phyloP scores from a whole-genome alignment of 1,140 invertebrate genomes.

The Drosophila triauraria region DNA sequence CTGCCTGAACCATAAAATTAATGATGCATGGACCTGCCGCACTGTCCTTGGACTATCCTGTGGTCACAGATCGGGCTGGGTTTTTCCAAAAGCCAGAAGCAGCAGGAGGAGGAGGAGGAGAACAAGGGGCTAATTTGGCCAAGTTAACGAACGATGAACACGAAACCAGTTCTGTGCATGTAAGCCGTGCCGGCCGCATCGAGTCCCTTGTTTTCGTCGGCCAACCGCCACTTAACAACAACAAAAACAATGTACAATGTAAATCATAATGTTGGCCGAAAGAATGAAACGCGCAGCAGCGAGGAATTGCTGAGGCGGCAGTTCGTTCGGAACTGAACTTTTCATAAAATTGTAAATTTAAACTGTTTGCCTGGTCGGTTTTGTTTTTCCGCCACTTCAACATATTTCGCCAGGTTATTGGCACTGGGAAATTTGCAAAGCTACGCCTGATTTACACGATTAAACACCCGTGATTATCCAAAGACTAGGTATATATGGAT shows the following conservation, averaged over 20 bases:
- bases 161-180: slow-evolving; percentile 48
- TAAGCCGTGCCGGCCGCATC: slow-evolving; percentile 24
- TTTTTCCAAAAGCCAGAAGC: slow-evolving; percentile 32
- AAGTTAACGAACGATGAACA: slow-evolving; percentile 32
- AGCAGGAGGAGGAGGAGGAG: slow-evolving; percentile 2
- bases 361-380: slow-evolving; percentile 12
- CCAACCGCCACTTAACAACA: slow-evolving; percentile 22
- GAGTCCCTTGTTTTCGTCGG: slow-evolving; percentile 19
- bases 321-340: slow-evolving; percentile 10
- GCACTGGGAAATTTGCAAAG: slow-evolving; percentile 40
- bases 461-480: slow-evolving; percentile 22
- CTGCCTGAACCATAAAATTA: slow-evolving; percentile 36
- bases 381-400: slow-evolving; percentile 37
- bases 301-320: slow-evolving; percentile 39
- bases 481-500: slow-evolving; percentile 1
- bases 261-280: slow-evolving; percentile 50
- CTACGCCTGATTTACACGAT: slow-evolving; percentile 62
- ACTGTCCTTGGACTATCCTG: slow-evolving; percentile 49
- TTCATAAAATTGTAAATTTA: slow-evolving; percentile 6
- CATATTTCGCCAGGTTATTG: slow-evolving; percentile 53
- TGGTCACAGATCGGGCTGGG: slow-evolving; percentile 19
- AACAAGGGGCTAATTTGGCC: slow-evolving; percentile 40
- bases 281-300: slow-evolving; percentile 11
- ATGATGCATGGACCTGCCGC: slow-evolving; percentile 39
- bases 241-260: slow-evolving; percentile 13